Conservation (phyloP, 2,888 invertebrate genomes). For the Xanthorhoe designata region DNA sequence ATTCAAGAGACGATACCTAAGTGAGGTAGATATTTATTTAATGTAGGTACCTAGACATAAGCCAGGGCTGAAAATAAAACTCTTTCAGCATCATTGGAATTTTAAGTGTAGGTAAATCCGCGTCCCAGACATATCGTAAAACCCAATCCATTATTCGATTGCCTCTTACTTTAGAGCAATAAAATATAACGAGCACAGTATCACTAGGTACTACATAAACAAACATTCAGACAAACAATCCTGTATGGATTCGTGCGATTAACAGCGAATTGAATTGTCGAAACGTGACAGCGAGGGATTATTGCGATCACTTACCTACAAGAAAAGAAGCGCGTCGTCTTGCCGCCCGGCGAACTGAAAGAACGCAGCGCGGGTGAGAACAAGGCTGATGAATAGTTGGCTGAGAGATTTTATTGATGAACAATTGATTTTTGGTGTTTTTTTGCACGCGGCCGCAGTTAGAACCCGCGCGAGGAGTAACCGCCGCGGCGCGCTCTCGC, state of each 20-base stretch:
- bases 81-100: conserved; percentile 53
- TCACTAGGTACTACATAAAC: conserved; percentile 43
- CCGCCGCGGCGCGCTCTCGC: conserved; percentile 64
- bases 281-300: conserved; percentile 73
- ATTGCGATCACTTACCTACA: conserved; percentile 62
- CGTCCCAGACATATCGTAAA: conserved; percentile 42
- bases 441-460: conserved; percentile 46
- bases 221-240: conserved; percentile 66
- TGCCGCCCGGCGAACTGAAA: conserved; percentile 16
- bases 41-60: no score
- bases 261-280: conserved; percentile 70
- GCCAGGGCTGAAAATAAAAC: background rate
- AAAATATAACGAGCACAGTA: conserved; percentile 61
- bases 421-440: conserved; percentile 45
- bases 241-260: conserved; percentile 66
- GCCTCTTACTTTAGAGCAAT: conserved; percentile 49
- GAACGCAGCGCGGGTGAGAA: conserved; percentile 23
- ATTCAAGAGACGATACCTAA: no score
- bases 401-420: conserved; percentile 39
- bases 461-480: conserved; percentile 32
- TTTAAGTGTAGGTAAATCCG: conserved; percentile 53
- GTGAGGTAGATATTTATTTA: no score
- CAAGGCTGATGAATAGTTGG: conserved; percentile 7
- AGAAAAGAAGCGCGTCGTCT: conserved; percentile 18
- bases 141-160: conserved; percentile 53